Base-by-base conservation (phyloP, 2,797 vertebrate species). In the Etheostoma perlongum region DNA sequence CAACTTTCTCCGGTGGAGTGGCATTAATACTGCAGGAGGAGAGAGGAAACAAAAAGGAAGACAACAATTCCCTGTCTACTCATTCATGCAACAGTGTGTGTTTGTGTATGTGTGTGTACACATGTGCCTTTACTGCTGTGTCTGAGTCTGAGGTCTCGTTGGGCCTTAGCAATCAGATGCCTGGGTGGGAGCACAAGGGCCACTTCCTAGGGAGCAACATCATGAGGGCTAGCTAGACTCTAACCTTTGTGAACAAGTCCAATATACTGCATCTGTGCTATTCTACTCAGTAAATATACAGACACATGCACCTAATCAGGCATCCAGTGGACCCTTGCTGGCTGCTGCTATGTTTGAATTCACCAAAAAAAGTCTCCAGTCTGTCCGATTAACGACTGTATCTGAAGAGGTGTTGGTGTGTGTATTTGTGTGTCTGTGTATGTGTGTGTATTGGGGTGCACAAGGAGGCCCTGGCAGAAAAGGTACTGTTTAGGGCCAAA, bases 11-110 rank as follows among this genome's bases (percentile, higher is more conserved):
- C 86, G 72, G 91, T 85, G 81, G 76, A 91, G 90, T 85, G 88
- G 85, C 91, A 94, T 94, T 92, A 94, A 94, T 94, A 94, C 92
- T 94, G 92, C 90, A 94, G 84, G 80, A 93, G 91, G 86, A 74
- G 78, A 85, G 86, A 91, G 89, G 89, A 94, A 92, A 91, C 88
- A 93, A 93, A 93, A 88, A 93, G 88, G 86, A 91, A 93, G 86
- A 91, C 89, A 94, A 90, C 88, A 91, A 91, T 83, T 80, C 89
- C 85, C 88, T 85, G 83, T 90, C 87, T 83, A 84, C 76, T 88
- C 86, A 82, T 72, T 83, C 86, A 84, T 58, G 86, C 84, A 66
- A 58, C 58, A 63, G 57, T 73, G 85, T 74, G 69, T 81, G 55
- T 74, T 54, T 63, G 40, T 81, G 25, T 72, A 33, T 76, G 69